Evolutionary conservation across 2,113 vertebrate genomes (phyloP), one percentile per base, ranked within the genome.

Genomic region (Rousettus leschenaultii): DNA sequence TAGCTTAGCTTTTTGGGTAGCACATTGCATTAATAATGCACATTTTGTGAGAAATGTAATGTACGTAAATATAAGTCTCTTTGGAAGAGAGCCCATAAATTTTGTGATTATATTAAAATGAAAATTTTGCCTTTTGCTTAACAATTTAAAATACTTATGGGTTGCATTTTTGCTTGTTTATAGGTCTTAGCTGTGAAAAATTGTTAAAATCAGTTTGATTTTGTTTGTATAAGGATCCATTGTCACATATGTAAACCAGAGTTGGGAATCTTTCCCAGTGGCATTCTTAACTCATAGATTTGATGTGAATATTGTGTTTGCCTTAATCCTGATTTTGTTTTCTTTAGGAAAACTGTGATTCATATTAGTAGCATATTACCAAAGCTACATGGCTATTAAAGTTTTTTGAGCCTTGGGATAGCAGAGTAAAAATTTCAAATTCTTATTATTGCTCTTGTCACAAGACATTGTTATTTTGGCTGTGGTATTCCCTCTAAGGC

Each of bases 81-180:
- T 80, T 95, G 78, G 71, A 40, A 82, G 86, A 97, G 61, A 96
- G 80, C 73, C 33, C 43, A 97, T 96, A 89, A 61, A 89, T 98
- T 97, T 95, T 91, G 15, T 70, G 80, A 93, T 86, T 96, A 83
- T 86, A 95, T 97, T 95, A 94, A 96, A 95, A 97, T 97, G 89
- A 70, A 96, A 97, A 87, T 21, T 85, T 86, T 96, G 11, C 77
- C 84, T 97, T 93, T 93, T 40, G 94, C 77, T 94, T 90, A 45
- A 85, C 57, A 89, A 5, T 89, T 97, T 10, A 91, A 89, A 94
- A 98, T 97, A 95, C 30, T 84, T 97, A 63, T 26, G 93, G 96
- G 22, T 88, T 92, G 70, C 7, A 71, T 70, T 77, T 96, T 92
- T 95, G 53, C 79, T 97, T 94, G 48, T 66, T 84, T 75, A 71